phyloP scores from a whole-genome alignment of 2,113 vertebrate species.

The Mola mola region DNA sequence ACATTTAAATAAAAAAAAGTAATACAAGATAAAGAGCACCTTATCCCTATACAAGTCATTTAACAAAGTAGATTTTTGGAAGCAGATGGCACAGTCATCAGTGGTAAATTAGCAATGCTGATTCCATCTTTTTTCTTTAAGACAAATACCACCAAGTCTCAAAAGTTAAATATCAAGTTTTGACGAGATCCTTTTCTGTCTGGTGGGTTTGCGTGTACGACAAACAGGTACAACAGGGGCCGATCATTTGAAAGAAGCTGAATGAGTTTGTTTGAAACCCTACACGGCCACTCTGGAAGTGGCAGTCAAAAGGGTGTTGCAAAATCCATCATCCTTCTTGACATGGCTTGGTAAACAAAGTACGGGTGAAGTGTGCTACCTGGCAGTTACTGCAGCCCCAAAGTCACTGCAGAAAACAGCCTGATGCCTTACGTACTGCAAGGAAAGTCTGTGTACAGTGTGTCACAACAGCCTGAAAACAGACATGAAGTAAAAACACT shows the following conservation, averaged over 20 bases:
- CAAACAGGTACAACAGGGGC: constrained; percentile 22
- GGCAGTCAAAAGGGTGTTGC: constrained; percentile 23
- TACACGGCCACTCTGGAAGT: constrained; percentile 13
- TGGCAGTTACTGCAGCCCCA: constrained; percentile 37
- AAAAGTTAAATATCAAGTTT: constrained; percentile 43
- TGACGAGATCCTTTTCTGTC: constrained; percentile 31
- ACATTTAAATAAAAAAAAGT: constrained; percentile 63
- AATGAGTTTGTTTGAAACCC: constrained; percentile 11
- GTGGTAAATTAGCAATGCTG: constrained; percentile 63
- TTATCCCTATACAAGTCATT: constrained; percentile 53
- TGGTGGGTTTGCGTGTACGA: constrained; percentile 33
- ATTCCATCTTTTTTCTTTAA: constrained; percentile 25
- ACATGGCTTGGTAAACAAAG: constrained; percentile 55
- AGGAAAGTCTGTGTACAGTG: constrained; percentile 19
- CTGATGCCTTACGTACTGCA: constrained; percentile 17
- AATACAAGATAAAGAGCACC: constrained; percentile 72
- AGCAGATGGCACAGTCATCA: constrained; percentile 73
- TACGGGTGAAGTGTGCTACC: constrained; percentile 45
- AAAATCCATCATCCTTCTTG: constrained; percentile 15
- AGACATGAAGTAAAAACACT: constrained; percentile 34
- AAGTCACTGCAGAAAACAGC: constrained; percentile 15
- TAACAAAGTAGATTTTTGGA: constrained; percentile 63
- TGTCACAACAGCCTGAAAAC: constrained; percentile 30
- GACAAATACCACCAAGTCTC: constrained; percentile 54
- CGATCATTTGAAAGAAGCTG: constrained; percentile 42